phyloP scores from a whole-genome alignment of 2,113 vertebrate species.

The Excalfactoria chinensis region DNA sequence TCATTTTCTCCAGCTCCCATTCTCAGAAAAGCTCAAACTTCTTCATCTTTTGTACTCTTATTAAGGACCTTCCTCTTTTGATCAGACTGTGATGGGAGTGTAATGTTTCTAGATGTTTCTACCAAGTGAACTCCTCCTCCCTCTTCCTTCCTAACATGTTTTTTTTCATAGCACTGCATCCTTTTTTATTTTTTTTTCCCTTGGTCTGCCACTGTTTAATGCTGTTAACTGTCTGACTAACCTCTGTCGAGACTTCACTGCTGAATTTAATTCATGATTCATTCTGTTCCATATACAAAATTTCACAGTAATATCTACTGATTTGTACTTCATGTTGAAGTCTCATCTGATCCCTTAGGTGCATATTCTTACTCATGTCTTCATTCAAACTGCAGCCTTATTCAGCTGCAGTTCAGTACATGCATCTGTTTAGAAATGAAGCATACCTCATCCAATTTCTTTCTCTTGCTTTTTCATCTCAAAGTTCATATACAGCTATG shows the following conservation, averaged over 20 bases:
- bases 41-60: conserved; percentile 1
- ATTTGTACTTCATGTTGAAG: conserved; percentile 56
- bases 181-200: background rate
- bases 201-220: background rate
- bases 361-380: conserved; percentile 18
- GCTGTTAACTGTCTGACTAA: conserved; percentile 38
- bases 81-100: background rate
- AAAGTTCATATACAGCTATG: conserved; percentile 30
- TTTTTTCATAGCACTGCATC: conserved; percentile 1
- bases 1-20: conserved; percentile 1
- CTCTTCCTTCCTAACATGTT: background rate
- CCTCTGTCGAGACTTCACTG: conserved; percentile 9
- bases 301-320: conserved; percentile 5
- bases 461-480: conserved; percentile 30
- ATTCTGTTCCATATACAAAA: conserved; percentile 4
- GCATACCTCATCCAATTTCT: background rate
- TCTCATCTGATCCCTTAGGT: background rate
- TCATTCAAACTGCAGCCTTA: conserved; percentile 29
- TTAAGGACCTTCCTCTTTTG: background rate
- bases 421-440: conserved; percentile 18
- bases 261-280: conserved; percentile 19
- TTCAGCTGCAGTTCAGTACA: conserved; percentile 4
- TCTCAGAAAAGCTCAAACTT: conserved; percentile 42
- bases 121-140: background rate
- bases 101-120: conserved; percentile 3